Evolutionary conservation across 2,888 invertebrate genomes (phyloP).

Genomic region (Adineta ricciae): DNA sequence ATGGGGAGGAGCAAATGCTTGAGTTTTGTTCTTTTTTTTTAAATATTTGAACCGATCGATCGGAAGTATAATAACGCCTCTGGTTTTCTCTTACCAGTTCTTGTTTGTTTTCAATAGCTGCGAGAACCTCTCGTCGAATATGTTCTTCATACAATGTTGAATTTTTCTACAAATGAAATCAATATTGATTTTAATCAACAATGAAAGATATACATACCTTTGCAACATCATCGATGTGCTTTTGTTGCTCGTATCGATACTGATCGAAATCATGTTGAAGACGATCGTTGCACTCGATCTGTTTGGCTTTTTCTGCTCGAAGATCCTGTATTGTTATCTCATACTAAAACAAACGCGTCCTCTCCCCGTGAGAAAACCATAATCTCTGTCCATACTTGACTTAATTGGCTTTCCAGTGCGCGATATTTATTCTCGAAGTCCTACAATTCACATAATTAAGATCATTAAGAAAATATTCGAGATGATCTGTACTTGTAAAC

Average conservation of each 20-base stretch:
- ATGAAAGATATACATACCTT: neutral
- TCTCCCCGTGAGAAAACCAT: too few species aligned
- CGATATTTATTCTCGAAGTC: neutral
- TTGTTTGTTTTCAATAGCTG: neutral
- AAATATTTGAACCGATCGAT: neutral
- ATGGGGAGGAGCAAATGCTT: too few species aligned
- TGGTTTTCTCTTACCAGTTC: neutral
- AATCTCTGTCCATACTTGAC: neutral
- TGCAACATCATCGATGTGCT: neutral
- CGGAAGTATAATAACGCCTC: too few species aligned
- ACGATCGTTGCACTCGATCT: neutral
- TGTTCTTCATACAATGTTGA: neutral
- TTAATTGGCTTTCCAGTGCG: neutral
- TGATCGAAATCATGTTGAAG: neutral
- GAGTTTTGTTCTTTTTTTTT: neutral
- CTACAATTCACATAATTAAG: neutral
- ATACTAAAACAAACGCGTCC: neutral
- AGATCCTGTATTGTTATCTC: neutral
- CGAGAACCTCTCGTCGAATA: neutral
- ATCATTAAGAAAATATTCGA: neutral
- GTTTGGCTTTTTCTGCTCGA: neutral
- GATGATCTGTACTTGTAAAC: neutral
- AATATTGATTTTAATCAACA: neutral
- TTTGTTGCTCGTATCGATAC: neutral
- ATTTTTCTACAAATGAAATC: neutral